Evolutionary conservation across 2,113 vertebrate species (phyloP).

Genomic region (Campylomormyrus numenius): DNA sequence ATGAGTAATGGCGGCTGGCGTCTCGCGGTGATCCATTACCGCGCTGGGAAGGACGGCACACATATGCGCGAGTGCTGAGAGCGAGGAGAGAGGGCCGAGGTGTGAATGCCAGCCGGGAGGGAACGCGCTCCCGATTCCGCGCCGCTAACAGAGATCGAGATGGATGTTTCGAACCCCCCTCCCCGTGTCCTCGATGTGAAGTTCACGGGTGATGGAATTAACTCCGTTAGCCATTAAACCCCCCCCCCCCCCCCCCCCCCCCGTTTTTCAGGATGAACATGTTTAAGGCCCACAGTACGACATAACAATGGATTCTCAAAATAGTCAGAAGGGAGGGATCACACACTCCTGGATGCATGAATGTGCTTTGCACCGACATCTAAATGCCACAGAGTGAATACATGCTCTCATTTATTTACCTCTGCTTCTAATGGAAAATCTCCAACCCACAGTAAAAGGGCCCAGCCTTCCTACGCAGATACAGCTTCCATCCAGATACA

Average conservation of each 20-base stretch:
- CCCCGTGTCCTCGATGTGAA: slow-evolving; percentile 40
- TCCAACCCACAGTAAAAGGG: not conserved
- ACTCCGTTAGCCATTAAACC: slow-evolving; percentile 65
- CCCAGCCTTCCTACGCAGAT: not conserved
- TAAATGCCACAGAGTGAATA: not conserved
- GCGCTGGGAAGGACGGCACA: not conserved
- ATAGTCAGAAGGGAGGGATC: not conserved
- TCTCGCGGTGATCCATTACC: slow-evolving; percentile 3
- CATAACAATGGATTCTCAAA: not conserved
- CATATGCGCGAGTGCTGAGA: slow-evolving; percentile 1
- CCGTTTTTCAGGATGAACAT: not conserved
- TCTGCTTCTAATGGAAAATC: not conserved
- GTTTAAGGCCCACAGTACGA: not conserved
- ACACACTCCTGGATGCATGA: not conserved
- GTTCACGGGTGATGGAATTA: slow-evolving; percentile 66
- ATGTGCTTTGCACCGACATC: not conserved
- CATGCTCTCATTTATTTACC: not conserved
- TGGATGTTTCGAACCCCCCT: slow-evolving; percentile 45
- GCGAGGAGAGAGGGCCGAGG: not conserved
- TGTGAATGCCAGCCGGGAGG: slow-evolving; percentile 51
- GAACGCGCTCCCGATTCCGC: slow-evolving; percentile 23
- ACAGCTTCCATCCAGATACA: not conserved
- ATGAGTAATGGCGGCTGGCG: not conserved
- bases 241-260: slow-evolving; percentile 44
- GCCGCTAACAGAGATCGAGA: not conserved